These are phyloP conservation scores for Bettongia penicillata DNA, from an alignment of 2,113 vertebrate genomes.

Conservation along the genomic window DNA sequence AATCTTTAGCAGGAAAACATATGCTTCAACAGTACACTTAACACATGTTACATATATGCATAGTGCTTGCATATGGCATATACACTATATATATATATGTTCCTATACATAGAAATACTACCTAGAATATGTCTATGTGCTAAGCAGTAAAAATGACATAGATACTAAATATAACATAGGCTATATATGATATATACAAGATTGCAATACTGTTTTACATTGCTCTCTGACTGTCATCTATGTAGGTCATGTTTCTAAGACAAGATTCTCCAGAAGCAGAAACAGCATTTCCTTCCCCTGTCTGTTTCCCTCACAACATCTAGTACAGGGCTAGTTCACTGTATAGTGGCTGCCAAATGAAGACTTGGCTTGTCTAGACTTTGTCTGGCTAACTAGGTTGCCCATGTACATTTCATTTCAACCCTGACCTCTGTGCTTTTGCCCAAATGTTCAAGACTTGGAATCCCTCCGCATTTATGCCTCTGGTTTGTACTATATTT, in stretches of 20 bases:
- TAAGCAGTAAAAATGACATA: neutral
- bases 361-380: neutral
- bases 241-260: neutral
- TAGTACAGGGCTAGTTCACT: neutral
- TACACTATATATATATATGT: neutral
- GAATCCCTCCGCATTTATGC: neutral
- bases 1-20: neutral
- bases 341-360: neutral
- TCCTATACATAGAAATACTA: neutral
- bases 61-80: neutral
- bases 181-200: neutral
- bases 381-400: neutral
- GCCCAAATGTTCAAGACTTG: neutral
- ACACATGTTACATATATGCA: neutral
- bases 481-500: neutral
- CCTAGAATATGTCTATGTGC: neutral
- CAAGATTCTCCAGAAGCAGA: neutral
- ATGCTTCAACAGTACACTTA: neutral
- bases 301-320: neutral
- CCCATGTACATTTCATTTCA: neutral
- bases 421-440: neutral
- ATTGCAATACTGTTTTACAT: neutral
- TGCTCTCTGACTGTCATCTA: neutral
- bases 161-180: neutral
- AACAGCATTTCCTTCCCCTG: neutral